Conservation (phyloP, 2,888 invertebrate species). For the Cosmopolites sordidus region DNA sequence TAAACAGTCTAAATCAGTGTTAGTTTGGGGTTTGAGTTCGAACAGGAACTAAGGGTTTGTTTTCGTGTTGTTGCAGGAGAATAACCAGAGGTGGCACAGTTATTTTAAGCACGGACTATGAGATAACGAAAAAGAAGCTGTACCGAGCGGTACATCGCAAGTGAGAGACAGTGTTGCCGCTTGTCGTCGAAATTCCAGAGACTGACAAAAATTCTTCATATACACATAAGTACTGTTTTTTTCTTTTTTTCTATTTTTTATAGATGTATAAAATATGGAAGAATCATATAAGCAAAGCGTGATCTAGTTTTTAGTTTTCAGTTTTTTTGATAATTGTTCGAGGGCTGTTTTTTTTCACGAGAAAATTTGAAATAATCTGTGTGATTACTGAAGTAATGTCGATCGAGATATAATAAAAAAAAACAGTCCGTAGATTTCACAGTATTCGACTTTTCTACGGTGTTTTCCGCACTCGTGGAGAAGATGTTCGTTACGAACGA, state of each 20-base stretch:
- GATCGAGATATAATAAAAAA: not conserved
- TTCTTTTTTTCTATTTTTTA: slow-evolving; percentile 39
- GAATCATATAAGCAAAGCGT: slow-evolving; percentile 39
- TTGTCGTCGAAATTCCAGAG: slow-evolving; percentile 27
- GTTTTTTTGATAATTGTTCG: slow-evolving; percentile 24
- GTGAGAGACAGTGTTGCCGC: slow-evolving; percentile 15
- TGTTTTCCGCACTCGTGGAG: slow-evolving; percentile 12
- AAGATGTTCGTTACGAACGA: slow-evolving; percentile 29
- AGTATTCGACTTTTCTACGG: slow-evolving; percentile 30
- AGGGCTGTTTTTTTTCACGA: slow-evolving; percentile 20
- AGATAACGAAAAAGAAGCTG: slow-evolving; percentile 84
- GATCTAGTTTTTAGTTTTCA: slow-evolving; percentile 38
- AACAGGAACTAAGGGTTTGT: not conserved
- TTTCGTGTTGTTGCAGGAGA: slow-evolving; percentile 59
- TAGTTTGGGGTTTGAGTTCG: not conserved
- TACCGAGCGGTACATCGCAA: slow-evolving; percentile 54
- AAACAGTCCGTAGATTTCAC: slow-evolving; percentile 28
- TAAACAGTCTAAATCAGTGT: not conserved
- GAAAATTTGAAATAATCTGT: too few relatives aligned
- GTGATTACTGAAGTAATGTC: too few relatives aligned
- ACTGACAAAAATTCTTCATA: slow-evolving; percentile 31
- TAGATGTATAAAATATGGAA: slow-evolving; percentile 30
- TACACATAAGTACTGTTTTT: slow-evolving; percentile 30
- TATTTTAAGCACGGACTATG: slow-evolving; percentile 82
- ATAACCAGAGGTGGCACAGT: slow-evolving; percentile 80